Base-by-base conservation (phyloP, 2,797 vertebrate genomes). In the Phrynocephalus vlangalii region DNA sequence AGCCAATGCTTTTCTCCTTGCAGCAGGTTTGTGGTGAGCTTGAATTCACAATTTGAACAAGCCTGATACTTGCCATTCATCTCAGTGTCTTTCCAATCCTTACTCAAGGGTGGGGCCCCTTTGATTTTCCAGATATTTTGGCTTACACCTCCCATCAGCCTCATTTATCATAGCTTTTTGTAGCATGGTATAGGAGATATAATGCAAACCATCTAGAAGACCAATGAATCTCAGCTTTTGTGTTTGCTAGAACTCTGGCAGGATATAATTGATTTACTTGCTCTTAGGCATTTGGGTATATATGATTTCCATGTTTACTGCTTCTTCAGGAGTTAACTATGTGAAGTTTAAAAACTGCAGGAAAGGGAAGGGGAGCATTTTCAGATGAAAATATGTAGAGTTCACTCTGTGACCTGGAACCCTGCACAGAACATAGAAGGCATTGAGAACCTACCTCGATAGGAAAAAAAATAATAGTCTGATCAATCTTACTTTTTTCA, bases 1-100 rank as follows among this genome's bases (percentile, higher is more conserved):
- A 90, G 92, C 88, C 88, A 92, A 91, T 85, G 6, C 67, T 75
- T 85, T 9, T 63, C 28, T 10, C 38, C 26, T 84, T 48, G 38
- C 38, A 67, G 20, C 7, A 52, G 28, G 13, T 73, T 67, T 75
- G 22, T 26, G 33, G 33, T 22, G 15, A 6, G 44, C 15, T 70
- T 48, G 11, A 22, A 83, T 11, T 24, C 1, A 15, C 66, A 82
- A 44, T 26, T 44, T 72, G 11, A 52, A 13, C 68, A 22, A 56
- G 33, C 33, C 10, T 26, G 33, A 38, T 26, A 15, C 16, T 82
- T 60, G 63, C 44, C 56, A 26, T 56, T 56, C 13, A 56, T 56
- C 52, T 56, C 10, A 8, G 11, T 56, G 33, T 28, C 33, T 66
- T 66, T 60, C 56, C n/a, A 79, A 2, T 33, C 56, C 52, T 63